A percentile compares a stretch with the other conserved stretches of the same genome.
Evolutionary conservation across 2,888 invertebrate species (phyloP).

Genomic region (Sipunculus nudus): DNA sequence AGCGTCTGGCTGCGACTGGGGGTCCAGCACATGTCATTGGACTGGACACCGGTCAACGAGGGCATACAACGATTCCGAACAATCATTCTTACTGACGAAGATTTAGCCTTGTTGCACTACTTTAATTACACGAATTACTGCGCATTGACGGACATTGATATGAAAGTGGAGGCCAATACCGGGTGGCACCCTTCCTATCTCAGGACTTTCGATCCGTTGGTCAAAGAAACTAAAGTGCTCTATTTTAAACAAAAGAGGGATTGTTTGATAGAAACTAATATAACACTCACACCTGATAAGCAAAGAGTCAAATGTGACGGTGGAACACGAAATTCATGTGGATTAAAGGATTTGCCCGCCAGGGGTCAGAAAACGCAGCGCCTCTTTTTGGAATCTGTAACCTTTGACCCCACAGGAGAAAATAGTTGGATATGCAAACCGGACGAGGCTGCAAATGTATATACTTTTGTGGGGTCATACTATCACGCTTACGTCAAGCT

Average conservation of each 20-base stretch:
- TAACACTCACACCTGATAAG: constrained; percentile 28
- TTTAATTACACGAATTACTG: constrained; percentile 36
- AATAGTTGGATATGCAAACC: constrained; percentile 27
- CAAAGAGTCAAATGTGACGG: constrained; percentile 37
- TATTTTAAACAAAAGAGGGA: too few relatives aligned
- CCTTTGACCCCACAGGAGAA: constrained; percentile 31
- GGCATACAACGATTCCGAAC: constrained; percentile 3
- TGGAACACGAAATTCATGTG: constrained; percentile 32
- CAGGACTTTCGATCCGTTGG: constrained; percentile 30
- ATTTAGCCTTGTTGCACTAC: constrained; percentile 22
- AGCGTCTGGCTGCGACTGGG: constrained; percentile 38
- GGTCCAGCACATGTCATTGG: constrained; percentile 23
- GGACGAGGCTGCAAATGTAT: constrained; percentile 6
- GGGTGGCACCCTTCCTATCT: constrained; percentile 42
- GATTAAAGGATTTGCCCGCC: constrained; percentile 28
- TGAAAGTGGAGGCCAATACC: constrained; percentile 25
- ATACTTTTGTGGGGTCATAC: constrained; percentile 26
- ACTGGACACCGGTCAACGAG: constrained; percentile 32
- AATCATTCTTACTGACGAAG: neutral
- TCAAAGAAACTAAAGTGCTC: too few relatives aligned
- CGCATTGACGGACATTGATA: constrained; percentile 37
- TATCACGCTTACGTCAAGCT: constrained; percentile 33
- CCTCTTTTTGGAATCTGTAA: constrained; percentile 29
- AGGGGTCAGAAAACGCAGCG: constrained; percentile 18
- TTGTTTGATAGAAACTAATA: constrained; percentile 29